These are phyloP conservation scores for Xyrauchen texanus DNA, from an alignment of 2,113 vertebrate species.

Conservation along the genomic window DNA sequence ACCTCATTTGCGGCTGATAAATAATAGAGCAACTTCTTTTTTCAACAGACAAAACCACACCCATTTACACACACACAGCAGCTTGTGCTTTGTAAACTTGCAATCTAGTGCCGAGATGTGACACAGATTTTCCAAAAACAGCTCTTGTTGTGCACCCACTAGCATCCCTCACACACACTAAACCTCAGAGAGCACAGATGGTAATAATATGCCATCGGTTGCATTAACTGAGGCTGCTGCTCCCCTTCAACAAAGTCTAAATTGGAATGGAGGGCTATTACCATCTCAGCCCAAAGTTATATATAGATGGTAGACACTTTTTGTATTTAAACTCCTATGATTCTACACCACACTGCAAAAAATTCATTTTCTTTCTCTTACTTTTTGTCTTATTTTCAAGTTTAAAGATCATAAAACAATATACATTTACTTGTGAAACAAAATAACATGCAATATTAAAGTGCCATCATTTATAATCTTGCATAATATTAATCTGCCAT, in stretches of 20 bases:
- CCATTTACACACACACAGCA: conserved; percentile 4
- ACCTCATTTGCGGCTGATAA: conserved; percentile 3
- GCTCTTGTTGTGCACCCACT: conserved; percentile 34
- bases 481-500: too few species aligned
- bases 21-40: conserved; percentile 16
- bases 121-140: conserved; percentile 33
- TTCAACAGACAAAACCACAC: conserved; percentile 1
- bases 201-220: conserved; percentile 48
- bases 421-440: too few species aligned
- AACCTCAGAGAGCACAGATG: conserved; percentile 48
- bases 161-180: conserved; percentile 41
- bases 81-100: not conserved
- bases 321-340: too few species aligned
- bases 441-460: too few species aligned
- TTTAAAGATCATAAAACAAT: too few species aligned
- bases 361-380: too few species aligned
- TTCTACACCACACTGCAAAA: too few species aligned
- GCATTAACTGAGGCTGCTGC: conserved; percentile 38
- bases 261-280: conserved; percentile 32
- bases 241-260: conserved; percentile 1
- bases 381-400: too few species aligned
- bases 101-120: conserved; percentile 17
- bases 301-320: conserved; percentile 30
- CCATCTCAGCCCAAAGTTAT: conserved; percentile 16
- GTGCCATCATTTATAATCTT: too few species aligned